Conservation (phyloP, 2,113 vertebrate species). For the Myotis lucifugus region DNA sequence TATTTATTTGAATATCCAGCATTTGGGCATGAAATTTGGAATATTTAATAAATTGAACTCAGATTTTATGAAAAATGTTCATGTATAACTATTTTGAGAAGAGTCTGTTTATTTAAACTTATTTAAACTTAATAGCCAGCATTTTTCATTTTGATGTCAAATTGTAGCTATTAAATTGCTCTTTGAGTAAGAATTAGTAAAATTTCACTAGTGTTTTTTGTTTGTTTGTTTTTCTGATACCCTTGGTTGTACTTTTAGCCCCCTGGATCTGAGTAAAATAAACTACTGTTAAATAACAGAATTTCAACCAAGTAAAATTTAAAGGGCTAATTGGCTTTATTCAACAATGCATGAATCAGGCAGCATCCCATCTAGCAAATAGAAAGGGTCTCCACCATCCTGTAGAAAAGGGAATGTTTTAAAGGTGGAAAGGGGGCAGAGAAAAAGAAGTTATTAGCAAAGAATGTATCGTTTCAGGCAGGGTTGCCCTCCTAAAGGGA, state of each 20-base stretch:
- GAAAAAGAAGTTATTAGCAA: neutral
- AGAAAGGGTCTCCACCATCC: neutral
- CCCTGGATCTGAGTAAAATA: conserved; percentile 60
- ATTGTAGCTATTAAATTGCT: conserved; percentile 64
- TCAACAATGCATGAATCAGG: neutral
- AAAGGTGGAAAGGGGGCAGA: neutral
- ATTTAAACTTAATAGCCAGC: neutral
- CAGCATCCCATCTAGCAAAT: neutral
- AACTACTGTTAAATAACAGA: conserved; percentile 39
- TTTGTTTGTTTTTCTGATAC: conserved; percentile 47
- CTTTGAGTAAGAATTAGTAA: conserved; percentile 63
- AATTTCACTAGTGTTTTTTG: conserved; percentile 59
- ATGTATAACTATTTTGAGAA: neutral
- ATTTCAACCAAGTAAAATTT: neutral
- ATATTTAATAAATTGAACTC: conserved; percentile 40
- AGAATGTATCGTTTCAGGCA: neutral
- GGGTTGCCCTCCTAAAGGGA: neutral
- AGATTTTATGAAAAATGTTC: neutral
- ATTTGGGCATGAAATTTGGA: neutral
- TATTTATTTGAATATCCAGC: neutral
- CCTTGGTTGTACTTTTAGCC: conserved; percentile 58
- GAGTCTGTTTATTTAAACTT: conserved; percentile 44
- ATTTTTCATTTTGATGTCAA: conserved; percentile 65
- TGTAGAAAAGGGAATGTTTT: neutral
- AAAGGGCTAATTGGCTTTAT: neutral